phyloP scores from a whole-genome alignment of 2,888 invertebrate genomes.

The Ormyrus labotus region DNA sequence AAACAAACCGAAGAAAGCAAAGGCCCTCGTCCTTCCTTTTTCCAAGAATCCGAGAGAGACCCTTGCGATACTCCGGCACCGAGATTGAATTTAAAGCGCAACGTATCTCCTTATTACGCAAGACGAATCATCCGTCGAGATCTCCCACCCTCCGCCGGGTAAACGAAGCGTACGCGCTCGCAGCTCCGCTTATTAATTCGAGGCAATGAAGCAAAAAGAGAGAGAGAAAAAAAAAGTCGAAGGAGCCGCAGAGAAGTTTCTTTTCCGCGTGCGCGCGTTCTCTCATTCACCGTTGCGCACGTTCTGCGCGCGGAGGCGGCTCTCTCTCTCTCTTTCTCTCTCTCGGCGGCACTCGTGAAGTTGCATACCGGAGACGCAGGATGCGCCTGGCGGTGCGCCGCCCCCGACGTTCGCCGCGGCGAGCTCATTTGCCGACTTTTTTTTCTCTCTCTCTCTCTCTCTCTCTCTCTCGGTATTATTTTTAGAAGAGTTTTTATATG shows the following conservation, averaged over 20 bases:
- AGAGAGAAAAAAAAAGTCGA: no score
- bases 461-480: neutral
- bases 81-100: no score
- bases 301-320: conserved; percentile 54
- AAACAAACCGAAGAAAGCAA: no score
- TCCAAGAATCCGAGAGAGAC: no score
- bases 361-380: conserved; percentile 65
- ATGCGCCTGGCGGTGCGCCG: conserved; percentile 58
- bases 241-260: neutral
- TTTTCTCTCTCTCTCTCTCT: neutral
- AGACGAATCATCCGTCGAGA: no score
- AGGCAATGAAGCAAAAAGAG: no score
- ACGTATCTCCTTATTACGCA: no score
- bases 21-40: no score
- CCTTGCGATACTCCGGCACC: no score
- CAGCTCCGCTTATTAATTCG: no score
- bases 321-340: neutral
- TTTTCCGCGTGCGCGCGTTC: neutral
- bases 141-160: no score
- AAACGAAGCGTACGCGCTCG: no score
- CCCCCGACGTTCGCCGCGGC: conserved; percentile 34
- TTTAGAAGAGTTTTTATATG: neutral
- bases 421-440: conserved; percentile 44
- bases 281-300: neutral
- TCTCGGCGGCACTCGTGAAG: conserved; percentile 67